phyloP scores from a whole-genome alignment of 2,113 vertebrate genomes.

The Eudyptes chrysolophus region DNA sequence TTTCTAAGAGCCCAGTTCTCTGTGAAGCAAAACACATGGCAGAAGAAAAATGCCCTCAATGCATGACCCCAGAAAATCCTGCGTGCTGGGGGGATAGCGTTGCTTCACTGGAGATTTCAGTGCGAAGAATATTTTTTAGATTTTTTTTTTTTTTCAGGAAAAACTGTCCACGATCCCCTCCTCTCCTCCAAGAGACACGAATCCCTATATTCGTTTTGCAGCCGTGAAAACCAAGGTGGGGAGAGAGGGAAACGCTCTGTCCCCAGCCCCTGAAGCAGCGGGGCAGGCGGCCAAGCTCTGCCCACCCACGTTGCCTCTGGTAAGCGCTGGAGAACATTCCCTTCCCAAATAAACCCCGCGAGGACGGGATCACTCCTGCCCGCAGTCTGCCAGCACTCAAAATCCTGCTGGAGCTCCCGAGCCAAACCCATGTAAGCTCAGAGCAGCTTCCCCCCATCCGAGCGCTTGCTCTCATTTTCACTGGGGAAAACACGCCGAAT shows the following conservation, averaged over 20 bases:
- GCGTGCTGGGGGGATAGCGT: accelerated
- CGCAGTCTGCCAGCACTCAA: accelerated
- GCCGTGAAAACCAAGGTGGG: neutral
- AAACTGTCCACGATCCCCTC: neutral
- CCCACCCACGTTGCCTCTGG: neutral
- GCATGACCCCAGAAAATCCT: neutral
- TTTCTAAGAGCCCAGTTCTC: neutral
- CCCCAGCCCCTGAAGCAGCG: neutral
- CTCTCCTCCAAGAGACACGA: neutral
- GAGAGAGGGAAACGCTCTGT: neutral
- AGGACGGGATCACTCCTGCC: neutral
- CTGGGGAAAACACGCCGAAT: accelerated
- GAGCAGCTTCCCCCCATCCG: neutral
- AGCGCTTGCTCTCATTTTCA: accelerated
- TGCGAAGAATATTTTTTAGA: neutral
- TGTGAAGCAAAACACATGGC: neutral
- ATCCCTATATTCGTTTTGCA: accelerated
- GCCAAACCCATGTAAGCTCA: neutral
- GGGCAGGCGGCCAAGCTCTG: neutral
- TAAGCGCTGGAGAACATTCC: neutral
- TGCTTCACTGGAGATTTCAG: neutral
- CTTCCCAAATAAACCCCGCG: neutral
- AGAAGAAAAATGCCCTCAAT: neutral
- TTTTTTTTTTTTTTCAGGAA: neutral
- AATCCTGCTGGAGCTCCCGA: accelerated